Evolutionary conservation across 2,113 vertebrate genomes (phyloP).

Genomic region (Psittacus erithacus): DNA sequence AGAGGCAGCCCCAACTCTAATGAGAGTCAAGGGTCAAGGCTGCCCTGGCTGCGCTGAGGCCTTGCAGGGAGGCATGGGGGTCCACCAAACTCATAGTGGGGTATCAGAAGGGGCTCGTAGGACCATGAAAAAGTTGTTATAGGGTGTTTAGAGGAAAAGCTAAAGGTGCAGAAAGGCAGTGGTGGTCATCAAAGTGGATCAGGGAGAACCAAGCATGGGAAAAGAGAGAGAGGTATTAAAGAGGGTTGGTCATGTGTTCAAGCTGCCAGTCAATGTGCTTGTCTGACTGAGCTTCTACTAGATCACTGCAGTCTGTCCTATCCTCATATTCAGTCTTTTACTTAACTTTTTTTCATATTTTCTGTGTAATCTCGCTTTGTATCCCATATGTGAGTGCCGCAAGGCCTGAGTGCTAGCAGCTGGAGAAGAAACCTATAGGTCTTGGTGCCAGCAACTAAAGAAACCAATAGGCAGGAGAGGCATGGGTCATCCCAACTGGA

Average conservation of each 20-base stretch:
- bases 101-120: not conserved
- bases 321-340: not conserved
- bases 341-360: not conserved
- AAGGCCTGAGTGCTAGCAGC: not conserved
- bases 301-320: not conserved
- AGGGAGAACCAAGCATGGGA: not conserved
- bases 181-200: not conserved
- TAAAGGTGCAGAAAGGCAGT: not conserved
- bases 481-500: not conserved
- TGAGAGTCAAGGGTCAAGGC: too few relatives aligned
- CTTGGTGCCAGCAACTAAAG: not conserved
- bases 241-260: not conserved
- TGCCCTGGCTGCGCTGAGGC: fast-evolving
- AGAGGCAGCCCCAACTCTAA: not conserved
- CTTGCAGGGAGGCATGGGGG: not conserved
- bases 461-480: not conserved
- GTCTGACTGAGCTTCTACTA: not conserved
- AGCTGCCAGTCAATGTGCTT: not conserved
- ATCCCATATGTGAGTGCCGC: not conserved
- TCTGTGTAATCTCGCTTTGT: not conserved
- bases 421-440: not conserved
- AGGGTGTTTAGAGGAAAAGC: not conserved
- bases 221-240: not conserved
- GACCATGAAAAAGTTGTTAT: not conserved
- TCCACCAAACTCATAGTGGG: fast-evolving